phyloP scores from a whole-genome alignment of 2,113 vertebrate species.

The Hippocampus abdominalis region DNA sequence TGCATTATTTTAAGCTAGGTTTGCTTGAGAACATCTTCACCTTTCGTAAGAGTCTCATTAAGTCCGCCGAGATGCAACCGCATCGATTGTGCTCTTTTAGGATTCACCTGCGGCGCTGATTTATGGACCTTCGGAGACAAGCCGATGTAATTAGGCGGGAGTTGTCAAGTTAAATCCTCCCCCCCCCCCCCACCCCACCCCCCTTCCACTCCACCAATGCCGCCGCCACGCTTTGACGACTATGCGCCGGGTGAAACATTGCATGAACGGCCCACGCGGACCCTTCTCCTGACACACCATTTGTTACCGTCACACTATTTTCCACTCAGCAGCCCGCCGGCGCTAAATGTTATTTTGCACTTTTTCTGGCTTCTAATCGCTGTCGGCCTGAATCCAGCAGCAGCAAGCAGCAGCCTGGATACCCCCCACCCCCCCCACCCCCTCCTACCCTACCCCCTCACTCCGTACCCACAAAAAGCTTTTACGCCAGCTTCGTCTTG shows the following conservation, averaged over 20 bases:
- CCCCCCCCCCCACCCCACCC: background rate
- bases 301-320: slow-evolving; percentile 62
- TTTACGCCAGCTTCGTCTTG: slow-evolving; percentile 21
- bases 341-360: slow-evolving; percentile 48
- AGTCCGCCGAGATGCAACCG: slow-evolving; percentile 33
- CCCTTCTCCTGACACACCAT: slow-evolving; percentile 43
- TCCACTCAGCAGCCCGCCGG: slow-evolving; percentile 49
- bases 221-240: slow-evolving; percentile 15
- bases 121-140: slow-evolving; percentile 39
- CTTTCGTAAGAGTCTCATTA: slow-evolving; percentile 35
- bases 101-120: slow-evolving; percentile 49
- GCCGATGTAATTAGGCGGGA: slow-evolving; percentile 51
- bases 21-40: slow-evolving; percentile 25
- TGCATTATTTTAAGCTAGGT: slow-evolving; percentile 8
- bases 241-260: slow-evolving; percentile 23
- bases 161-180: slow-evolving; percentile 16
- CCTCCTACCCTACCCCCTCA: no score
- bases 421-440: slow-evolving; percentile 40
- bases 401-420: slow-evolving; percentile 43
- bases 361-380: slow-evolving; percentile 46
- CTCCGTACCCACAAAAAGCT: slow-evolving; percentile 18
- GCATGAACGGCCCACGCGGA: background rate
- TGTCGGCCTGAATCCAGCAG: slow-evolving; percentile 49
- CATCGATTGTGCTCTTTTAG: slow-evolving; percentile 50
- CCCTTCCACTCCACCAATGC: slow-evolving; percentile 4